Evolutionary conservation across 2,888 invertebrate genomes (phyloP), one percentile per base, ranked within the genome.

Genomic region (Coelinius sp.): DNA sequence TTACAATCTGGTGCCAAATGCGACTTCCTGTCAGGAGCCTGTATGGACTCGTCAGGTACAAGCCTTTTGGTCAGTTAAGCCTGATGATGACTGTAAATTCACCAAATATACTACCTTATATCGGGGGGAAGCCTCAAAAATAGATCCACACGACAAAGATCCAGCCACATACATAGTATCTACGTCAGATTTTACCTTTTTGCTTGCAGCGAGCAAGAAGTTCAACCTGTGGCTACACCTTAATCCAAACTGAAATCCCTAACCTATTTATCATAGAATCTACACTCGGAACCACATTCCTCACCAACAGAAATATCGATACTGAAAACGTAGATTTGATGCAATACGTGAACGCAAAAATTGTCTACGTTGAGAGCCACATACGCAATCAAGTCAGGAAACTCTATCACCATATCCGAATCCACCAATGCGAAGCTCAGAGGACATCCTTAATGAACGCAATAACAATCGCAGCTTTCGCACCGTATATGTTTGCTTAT

Each of bases 401-500:
- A 0, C 14, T 74, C 1, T 76, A 74, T 56, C 46, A 56, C 4
- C 66, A 66, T 64, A 63, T 74, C 6, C 44, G 75, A 4, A 53
- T 53, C 0, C 62, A 70, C 38, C 68, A 71, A 24, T n/a, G n/a
- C n/a, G n/a, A n/a, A n/a, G n/a, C n/a, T n/a, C n/a, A n/a, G n/a
- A n/a, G n/a, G n/a, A n/a, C 72, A 2, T 71, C 72, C 1, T 56
- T 73, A 8, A 52, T 70, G 46, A 76, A 76, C 38, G 44, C 70
- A 44, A 59, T 73, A n/a, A 64, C 69, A 2, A 10, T 76, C 12
- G 75, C 75, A 0, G 46, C 72, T 20, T 64, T 72, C n/a, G 24
- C 64, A n/a, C 75, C 75, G 0, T 68, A 70, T 25, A 73, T 70
- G 22, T 71, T 75, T n/a, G 71, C 73, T n/a, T 75, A 41, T 14